These are phyloP conservation scores for Himalopsyche japonica DNA, from an alignment of 2,888 invertebrate genomes.

Conservation along the genomic window DNA sequence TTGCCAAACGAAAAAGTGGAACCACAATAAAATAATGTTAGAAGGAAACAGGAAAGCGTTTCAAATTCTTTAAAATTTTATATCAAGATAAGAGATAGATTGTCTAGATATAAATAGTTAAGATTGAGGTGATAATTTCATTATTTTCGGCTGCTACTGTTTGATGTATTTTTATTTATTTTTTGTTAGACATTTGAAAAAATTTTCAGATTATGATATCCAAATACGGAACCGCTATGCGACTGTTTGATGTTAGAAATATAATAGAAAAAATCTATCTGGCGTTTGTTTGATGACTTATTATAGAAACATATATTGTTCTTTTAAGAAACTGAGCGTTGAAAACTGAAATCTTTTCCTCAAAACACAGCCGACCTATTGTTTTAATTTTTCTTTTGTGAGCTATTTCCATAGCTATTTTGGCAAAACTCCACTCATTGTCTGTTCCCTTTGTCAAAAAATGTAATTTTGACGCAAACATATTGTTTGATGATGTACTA, in stretches of 20 bases:
- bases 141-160: too few relatives aligned
- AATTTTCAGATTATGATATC: too few relatives aligned
- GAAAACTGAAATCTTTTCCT: background rate
- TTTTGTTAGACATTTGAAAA: too few relatives aligned
- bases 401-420: background rate
- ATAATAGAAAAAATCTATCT: background rate
- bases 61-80: too few relatives aligned
- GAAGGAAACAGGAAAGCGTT: too few relatives aligned
- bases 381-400: background rate
- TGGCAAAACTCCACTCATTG: slow-evolving; percentile 1
- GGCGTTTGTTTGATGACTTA: background rate
- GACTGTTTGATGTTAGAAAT: background rate
- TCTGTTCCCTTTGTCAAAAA: background rate
- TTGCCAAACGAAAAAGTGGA: too few relatives aligned
- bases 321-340: background rate
- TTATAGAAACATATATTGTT: too few relatives aligned
- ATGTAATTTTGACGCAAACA: background rate
- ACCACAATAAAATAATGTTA: too few relatives aligned
- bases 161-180: too few relatives aligned
- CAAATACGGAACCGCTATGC: background rate
- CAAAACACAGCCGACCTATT: background rate
- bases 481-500: background rate
- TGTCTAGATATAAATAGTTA: too few relatives aligned
- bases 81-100: too few relatives aligned
- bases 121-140: too few relatives aligned